Base-by-base conservation (phyloP, 2,888 invertebrate species). In the Bellardia pandia region DNA sequence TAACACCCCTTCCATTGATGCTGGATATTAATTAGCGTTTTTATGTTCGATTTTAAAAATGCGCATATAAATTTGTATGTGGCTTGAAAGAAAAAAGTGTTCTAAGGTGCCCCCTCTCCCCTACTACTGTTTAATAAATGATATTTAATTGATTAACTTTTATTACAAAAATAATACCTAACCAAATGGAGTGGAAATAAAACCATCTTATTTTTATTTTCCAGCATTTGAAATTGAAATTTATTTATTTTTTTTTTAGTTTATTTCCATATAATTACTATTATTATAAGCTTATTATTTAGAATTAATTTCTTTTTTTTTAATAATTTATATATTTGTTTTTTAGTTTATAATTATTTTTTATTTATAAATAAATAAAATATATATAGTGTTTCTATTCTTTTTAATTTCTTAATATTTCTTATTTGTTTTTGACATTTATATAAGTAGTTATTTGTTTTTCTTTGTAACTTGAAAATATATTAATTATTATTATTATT, bases 321-420 rank as follows among this genome's bases (percentile, higher is more conserved):
- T 37, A 80, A 87, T 87, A 81, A 81, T 74, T 77, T 84, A 77
- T 60, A 79, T 77, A 48, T 81, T 77, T 77, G 69, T 75, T 86
- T 81, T 74, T 85, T 72, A 69, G 48, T 80, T 66, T 74, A 68
- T 86, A 51, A 56, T 66, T 60, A 51, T 75, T 80, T 66, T 75
- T 80, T 77, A 56, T 84, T 86, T 82, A 78, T 87, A 75, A 87
- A 87, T 87, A 87, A 87, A 85, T 87, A 87, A 87, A 85, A 72
- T 71, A 71, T 71, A 37, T 69, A 16, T 48, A 56, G 56, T 75
- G 79, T 64, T 66, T 40, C 9, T 58, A 80, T 71, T 62, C 9
- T 53, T 82, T 45, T n/a, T 66, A 14, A 48, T 80, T 53, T 82
- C 37, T n/a, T 66, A 14, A 48, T 80, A 48, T 16, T 30, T 40